Evolutionary conservation across 2,113 vertebrate genomes (phyloP), one percentile per base, ranked within the genome.

Genomic region (Podocnemis expansa): DNA sequence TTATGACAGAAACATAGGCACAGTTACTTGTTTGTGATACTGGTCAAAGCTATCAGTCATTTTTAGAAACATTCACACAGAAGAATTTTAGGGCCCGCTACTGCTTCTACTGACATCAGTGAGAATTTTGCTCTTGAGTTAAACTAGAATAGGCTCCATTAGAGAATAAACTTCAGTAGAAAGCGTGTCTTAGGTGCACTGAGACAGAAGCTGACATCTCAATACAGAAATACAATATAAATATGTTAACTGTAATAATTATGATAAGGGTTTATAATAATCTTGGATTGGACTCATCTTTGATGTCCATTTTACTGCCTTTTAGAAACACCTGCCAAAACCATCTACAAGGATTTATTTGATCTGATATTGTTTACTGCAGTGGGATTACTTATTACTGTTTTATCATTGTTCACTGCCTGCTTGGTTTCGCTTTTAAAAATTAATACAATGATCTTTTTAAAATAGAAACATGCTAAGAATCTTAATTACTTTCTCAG

Each of bases 401-500:
- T 78, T 89, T 90, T 80, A 84, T 31, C 78, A 45, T 38, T 51
- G 83, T 22, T 41, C 54, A 55, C 63, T 63, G 0, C 82, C 52
- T n/a, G 93, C 90, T 90, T 75, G 11, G 41, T 83, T 41, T 54
- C 4, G 88, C 38, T 38, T 87, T 84, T 87, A 8, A 93, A 91
- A 90, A 79, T 79, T 78, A 87, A 89, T 73, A 56, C n/a, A 60
- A 3, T 31, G 54, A 0, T 91, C n/a, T 45, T 10, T 84, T 85
- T 16, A 10, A 1, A 90, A 63, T 49, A 24, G 63, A 92, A 38
- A 93, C 34, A 84, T 25, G 13, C 70, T 78, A 89, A 85, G 56
- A 93, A 88, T 91, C 84, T 81, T 85, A 90, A 91, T 90, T 81
- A 67, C 45, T 78, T 75, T 89, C 73, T 91, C 47, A 43, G 38